Evolutionary conservation across 1,140 invertebrate species (phyloP), one percentile per base, ranked within the genome.

Genomic region (Apis florea): DNA sequence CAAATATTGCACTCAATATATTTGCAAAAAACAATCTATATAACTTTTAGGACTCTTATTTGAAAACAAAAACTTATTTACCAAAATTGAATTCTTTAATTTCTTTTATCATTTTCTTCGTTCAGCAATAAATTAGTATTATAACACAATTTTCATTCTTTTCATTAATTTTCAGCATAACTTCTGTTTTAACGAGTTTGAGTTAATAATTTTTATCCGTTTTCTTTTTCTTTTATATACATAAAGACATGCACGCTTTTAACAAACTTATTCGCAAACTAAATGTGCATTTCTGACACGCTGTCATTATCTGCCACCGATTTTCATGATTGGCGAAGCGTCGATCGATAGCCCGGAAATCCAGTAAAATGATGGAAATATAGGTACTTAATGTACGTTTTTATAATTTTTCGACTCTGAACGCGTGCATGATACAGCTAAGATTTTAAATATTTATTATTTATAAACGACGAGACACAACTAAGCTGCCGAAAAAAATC

Each of bases 381-480:
- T 77, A 69, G 49, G 31, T 40, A 40, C 31, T 72, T 56, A 58
- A 58, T 56, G 70, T 58, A 71, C 54, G 26, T 12, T 26, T 49
- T 67, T 49, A 49, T n/a, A 67, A 64, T 73, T 17, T 24, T 17
- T 58, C 40, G 49, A 31, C 21, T 79, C 53, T 47, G 40, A 61
- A 24, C 72, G 19, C 51, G 47, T 53, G 67, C 59, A 71, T 58
- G 40, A 59, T 47, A 49, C 66, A 31, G 24, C 31, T 47, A 79
- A 56, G 47, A 76, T 59, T 82, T 76, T 54, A 12, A 17, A 5
- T 76, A 83, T 58, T 63, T 59, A 79, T 73, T 69, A 83, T 56
- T 73, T 69, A 69, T 19, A 73, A 83, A 84, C 77, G 78, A 81
- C 73, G 15, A 73, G 74, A 85, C 77, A 77, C 78, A 53, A 85